Evolutionary conservation across 2,888 invertebrate species (phyloP).

Genomic region (Hydraecia micacea): DNA sequence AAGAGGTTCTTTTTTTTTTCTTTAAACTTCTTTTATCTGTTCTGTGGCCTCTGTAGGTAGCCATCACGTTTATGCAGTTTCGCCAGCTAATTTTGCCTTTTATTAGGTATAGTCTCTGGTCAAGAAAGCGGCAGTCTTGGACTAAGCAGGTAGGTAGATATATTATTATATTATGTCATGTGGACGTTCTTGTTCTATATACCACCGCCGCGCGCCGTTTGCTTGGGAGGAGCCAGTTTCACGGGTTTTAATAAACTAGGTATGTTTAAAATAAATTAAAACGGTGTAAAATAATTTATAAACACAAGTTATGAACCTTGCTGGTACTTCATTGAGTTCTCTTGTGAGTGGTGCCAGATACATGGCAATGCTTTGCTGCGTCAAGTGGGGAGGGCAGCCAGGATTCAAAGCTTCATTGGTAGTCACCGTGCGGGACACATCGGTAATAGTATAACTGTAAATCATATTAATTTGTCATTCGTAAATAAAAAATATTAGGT

Average conservation of each 20-base stretch:
- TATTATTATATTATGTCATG: not conserved
- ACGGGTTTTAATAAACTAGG: not conserved
- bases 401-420: conserved; percentile 85
- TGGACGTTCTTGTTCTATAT: not conserved
- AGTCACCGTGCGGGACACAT: conserved; percentile 72
- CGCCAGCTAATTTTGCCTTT: not conserved
- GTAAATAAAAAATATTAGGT: not conserved
- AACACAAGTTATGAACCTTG: conserved; percentile 69
- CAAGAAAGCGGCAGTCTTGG: not conserved
- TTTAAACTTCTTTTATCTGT: too few species aligned
- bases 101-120: not conserved
- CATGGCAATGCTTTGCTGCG: conserved; percentile 85
- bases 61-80: not conserved
- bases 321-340: conserved; percentile 79
- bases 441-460: conserved; percentile 76
- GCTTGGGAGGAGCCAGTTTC: not conserved
- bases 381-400: conserved; percentile 82
- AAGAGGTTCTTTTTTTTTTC: too few species aligned
- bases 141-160: not conserved
- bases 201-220: not conserved
- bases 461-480: not conserved
- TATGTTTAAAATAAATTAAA: not conserved
- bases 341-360: conserved; percentile 85
- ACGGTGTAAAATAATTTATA: too few species aligned
- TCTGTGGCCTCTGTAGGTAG: too few species aligned